Base-by-base conservation (phyloP, 2,888 invertebrate genomes). In the Agonopterix subpropinquella region DNA sequence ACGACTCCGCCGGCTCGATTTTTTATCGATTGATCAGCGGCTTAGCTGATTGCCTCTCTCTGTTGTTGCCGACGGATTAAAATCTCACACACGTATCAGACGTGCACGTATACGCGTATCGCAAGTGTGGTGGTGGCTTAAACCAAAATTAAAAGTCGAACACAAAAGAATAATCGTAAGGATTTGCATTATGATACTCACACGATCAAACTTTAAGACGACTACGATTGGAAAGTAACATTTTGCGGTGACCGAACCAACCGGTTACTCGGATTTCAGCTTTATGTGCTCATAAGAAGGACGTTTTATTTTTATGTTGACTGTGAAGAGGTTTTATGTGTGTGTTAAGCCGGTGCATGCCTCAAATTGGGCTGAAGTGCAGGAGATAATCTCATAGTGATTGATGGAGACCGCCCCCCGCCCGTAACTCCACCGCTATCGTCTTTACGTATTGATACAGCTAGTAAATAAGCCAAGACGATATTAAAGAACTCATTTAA, bases 311-410 rank as follows among this genome's bases (percentile, higher is more conserved):
- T 50, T 43, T 9, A 11, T 9, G n/a, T 45, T 13, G 9, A 36
- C 36, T 28, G 35, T 35, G 42, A 43, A 43, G 45, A 15, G 28
- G 28, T 37, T 37, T 52, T 62, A 59, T 58, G 81, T 80, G 78
- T 81, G 80, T 56, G 80, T 79, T 85, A 83, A 85, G 83, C 82
- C 72, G 76, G 66, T 80, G 80, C 81, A 83, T 73, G 78, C 73
- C 70, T 83, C 79, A 81, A 84, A 82, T 83, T 82, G 79, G 80
- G 79, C 77, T 87, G 87, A 89, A 89, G 89, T 88, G 89, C 89
- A 90, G 83, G 87, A 90, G 91, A 91, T 91, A 90, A 91, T 91
- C 91, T 91, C 74, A 72, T 79, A 81, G 89, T 90, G 90, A 90
- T 90, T 90, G 90, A 90, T 90, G 89, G 89, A 84, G 77, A 56